Evolutionary conservation across 2,888 invertebrate species (phyloP).

Genomic region (Meloe dianella): DNA sequence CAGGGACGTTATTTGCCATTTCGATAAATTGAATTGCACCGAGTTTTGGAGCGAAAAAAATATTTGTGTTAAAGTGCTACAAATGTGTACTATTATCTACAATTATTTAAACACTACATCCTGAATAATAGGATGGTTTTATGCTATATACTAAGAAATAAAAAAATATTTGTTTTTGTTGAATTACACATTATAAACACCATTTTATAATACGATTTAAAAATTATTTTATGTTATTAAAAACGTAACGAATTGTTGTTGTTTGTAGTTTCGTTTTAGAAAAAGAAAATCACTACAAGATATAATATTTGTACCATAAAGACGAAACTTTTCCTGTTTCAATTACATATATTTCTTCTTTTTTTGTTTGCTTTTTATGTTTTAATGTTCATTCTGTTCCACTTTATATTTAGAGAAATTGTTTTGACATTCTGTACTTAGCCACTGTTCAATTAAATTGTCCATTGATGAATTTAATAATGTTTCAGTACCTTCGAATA

Average conservation of each 20-base stretch:
- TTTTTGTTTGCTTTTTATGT: too few species aligned
- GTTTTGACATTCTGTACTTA: conserved; percentile 72
- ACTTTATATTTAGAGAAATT: conserved; percentile 47
- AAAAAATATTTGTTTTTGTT: neutral
- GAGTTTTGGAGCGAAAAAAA: neutral
- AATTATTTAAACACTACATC: neutral
- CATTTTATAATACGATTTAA: neutral
- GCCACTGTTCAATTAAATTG: conserved; percentile 76
- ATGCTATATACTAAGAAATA: neutral
- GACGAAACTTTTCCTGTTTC: neutral
- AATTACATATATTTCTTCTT: too few species aligned
- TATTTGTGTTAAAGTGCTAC: neutral
- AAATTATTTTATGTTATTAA: neutral
- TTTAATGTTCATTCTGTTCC: conserved; percentile 28
- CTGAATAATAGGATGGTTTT: neutral
- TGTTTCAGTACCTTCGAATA: conserved; percentile 64
- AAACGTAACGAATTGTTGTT: neutral
- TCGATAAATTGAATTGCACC: neutral
- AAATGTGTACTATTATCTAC: neutral
- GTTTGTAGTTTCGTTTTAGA: neutral
- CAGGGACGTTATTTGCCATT: too few species aligned
- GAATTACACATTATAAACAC: neutral
- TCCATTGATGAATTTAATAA: conserved; percentile 72
- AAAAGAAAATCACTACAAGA: neutral
- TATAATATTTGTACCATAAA: conserved; percentile 3